phyloP scores from a whole-genome alignment of 2,888 invertebrate genomes.

The Drosophila rubida region DNA sequence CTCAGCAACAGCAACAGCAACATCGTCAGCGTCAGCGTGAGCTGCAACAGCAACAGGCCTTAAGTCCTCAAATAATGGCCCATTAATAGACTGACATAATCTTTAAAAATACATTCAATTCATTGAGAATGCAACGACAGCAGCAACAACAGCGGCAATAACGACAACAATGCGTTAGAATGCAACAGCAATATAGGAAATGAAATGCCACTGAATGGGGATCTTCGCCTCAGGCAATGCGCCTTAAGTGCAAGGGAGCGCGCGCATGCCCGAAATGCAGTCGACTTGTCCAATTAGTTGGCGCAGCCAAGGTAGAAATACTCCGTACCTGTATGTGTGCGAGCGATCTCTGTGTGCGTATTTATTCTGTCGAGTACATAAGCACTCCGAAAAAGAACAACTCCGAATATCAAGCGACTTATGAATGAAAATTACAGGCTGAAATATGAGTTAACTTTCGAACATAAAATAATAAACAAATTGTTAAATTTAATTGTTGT shows the following conservation, averaged over 20 bases:
- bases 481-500: no score
- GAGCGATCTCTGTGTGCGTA: slow-evolving; percentile 29
- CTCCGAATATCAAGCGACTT: slow-evolving; percentile 56
- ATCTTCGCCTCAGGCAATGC: slow-evolving; percentile 25
- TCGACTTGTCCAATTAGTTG: slow-evolving; percentile 67
- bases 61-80: slow-evolving; percentile 51
- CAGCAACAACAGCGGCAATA: slow-evolving; percentile 3
- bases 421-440: background rate
- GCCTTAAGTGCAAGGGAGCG: slow-evolving; percentile 52
- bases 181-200: slow-evolving; percentile 48
- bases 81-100: slow-evolving; percentile 60
- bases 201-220: slow-evolving; percentile 19
- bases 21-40: background rate
- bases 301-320: slow-evolving; percentile 31
- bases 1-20: slow-evolving; percentile 3
- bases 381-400: slow-evolving; percentile 59
- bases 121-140: slow-evolving; percentile 50
- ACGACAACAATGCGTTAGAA: slow-evolving; percentile 27
- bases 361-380: slow-evolving; percentile 42
- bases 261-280: slow-evolving; percentile 54
- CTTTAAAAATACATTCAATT: slow-evolving; percentile 63
- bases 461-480: background rate
- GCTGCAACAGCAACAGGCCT: slow-evolving; percentile 18
- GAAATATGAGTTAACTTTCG: background rate
- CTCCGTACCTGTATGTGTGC: slow-evolving; percentile 18